A percentile compares a stretch with the other conserved stretches of the same genome.
Evolutionary conservation across 2,113 vertebrate species (phyloP).

Genomic region (Alces alces): DNA sequence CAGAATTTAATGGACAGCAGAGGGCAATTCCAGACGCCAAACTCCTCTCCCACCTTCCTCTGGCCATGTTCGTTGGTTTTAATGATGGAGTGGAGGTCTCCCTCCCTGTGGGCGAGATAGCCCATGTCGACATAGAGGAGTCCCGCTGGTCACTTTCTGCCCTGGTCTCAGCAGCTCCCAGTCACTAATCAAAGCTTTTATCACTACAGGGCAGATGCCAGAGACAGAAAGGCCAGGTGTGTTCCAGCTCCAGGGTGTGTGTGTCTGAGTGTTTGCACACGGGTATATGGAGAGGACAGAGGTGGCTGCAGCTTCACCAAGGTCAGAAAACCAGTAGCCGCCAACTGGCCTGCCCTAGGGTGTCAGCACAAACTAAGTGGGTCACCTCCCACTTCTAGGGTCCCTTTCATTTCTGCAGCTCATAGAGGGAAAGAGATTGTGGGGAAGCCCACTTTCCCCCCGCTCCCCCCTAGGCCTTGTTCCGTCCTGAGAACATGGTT

Average conservation of each 20-base stretch:
- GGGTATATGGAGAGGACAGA: not conserved
- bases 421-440: not conserved
- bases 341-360: not conserved
- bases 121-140: not conserved
- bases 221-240: not conserved
- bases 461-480: not conserved
- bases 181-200: not conserved
- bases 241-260: not conserved
- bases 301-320: not conserved
- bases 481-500: slow-evolving; percentile 67
- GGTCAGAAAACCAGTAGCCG: not conserved
- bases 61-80: not conserved
- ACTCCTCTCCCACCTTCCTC: not conserved
- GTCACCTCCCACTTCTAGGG: not conserved
- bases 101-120: not conserved
- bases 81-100: not conserved
- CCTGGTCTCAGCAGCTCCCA: not conserved
- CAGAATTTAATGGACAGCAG: not conserved
- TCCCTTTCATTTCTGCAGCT: not conserved
- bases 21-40: not conserved
- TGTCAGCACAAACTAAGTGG: not conserved
- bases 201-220: not conserved
- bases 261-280: rapidly evolving
- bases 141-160: not conserved
- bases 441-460: not conserved